Conservation (phyloP, 2,113 vertebrate species). For the Burhinus bistriatus region DNA sequence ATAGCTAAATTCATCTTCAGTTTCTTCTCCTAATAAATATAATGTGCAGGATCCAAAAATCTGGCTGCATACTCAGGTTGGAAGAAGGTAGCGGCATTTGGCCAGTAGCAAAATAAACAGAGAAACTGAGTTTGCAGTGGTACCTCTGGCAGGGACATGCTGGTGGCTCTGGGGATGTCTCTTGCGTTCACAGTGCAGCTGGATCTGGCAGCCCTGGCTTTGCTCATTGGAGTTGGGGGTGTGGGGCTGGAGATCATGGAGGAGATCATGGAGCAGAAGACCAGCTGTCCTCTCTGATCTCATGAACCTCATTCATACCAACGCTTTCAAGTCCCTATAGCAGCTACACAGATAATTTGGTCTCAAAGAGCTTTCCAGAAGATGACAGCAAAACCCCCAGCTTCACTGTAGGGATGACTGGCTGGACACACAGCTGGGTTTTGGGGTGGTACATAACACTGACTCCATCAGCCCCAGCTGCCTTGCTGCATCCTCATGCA, state of each 20-base stretch:
- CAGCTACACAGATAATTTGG: not conserved
- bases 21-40: not conserved
- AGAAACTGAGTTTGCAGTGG: not conserved
- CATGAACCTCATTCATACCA: not conserved
- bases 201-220: not conserved
- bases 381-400: not conserved
- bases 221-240: not conserved
- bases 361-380: not conserved
- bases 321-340: not conserved
- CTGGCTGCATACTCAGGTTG: not conserved
- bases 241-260: not conserved
- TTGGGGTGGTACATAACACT: not conserved
- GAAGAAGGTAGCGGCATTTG: not conserved
- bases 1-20: not conserved
- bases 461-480: not conserved
- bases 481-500: not conserved
- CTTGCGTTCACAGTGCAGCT: not conserved
- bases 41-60: not conserved
- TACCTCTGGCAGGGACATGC: accelerated
- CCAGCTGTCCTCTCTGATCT: not conserved
- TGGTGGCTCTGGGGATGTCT: not conserved
- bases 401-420: not conserved
- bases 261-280: not conserved
- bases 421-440: not conserved
- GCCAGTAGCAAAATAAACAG: not conserved